Conservation (phyloP, 92 coral and sea anemone species). For the Bergia puertoricense region DNA sequence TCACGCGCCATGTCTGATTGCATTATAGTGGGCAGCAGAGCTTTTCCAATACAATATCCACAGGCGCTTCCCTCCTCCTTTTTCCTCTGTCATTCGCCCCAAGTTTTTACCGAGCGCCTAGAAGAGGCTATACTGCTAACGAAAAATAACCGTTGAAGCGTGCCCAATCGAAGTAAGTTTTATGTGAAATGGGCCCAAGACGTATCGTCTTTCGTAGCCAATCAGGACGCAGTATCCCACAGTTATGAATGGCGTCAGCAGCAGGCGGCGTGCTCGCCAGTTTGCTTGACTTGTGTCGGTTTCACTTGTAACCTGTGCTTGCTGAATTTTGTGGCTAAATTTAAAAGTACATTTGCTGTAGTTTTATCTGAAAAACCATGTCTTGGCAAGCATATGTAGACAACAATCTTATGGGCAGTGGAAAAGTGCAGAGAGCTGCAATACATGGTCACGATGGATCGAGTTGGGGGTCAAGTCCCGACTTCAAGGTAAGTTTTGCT, state of each 20-base stretch:
- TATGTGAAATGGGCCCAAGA: no score
- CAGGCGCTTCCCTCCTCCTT: no score
- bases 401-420: conserved; percentile 67
- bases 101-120: no score
- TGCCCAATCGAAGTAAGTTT: no score
- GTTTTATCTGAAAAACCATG: conserved; percentile 47
- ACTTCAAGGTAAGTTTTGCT: conserved; percentile 61
- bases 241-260: conserved; percentile 47
- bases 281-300: conserved; percentile 32
- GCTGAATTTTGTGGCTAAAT: neutral
- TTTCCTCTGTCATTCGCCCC: no score
- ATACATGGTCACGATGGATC: conserved; percentile 79
- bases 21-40: no score
- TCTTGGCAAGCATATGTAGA: conserved; percentile 88
- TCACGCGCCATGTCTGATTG: no score
- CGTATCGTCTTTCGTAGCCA: conserved; percentile 18
- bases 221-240: conserved; percentile 37
- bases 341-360: neutral
- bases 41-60: no score
- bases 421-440: conserved; percentile 74
- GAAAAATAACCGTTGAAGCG: no score
- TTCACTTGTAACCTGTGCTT: neutral
- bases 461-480: conserved; percentile 75
- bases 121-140: no score
- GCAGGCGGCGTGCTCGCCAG: conserved; percentile 4